Conservation (phyloP, 2,113 vertebrate species). For the Scomber colias region DNA sequence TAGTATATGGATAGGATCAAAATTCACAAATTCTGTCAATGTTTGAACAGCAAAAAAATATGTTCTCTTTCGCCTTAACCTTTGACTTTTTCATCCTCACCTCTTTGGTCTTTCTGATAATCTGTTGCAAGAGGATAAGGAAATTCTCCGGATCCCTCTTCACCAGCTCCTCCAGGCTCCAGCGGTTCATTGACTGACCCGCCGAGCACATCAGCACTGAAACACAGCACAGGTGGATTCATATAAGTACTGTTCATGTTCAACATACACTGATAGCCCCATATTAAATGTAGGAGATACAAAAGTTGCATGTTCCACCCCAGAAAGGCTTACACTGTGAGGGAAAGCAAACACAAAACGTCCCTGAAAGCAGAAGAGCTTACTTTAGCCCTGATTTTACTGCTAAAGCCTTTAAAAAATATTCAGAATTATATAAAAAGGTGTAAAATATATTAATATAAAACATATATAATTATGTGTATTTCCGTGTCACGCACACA, state of each 20-base stretch:
- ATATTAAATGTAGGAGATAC: not conserved
- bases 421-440: no score
- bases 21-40: not conserved
- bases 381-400: no score
- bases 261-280: not conserved
- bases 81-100: conserved; percentile 76
- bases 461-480: no score
- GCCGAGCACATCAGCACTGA: conserved; percentile 79
- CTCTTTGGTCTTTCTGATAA: conserved; percentile 91
- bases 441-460: no score
- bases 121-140: conserved; percentile 95
- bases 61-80: not conserved
- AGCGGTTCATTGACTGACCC: conserved; percentile 95
- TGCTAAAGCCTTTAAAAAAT: no score
- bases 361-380: not conserved
- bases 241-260: not conserved
- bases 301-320: not conserved
- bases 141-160: conserved; percentile 93
- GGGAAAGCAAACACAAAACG: not conserved
- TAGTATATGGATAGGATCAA: not conserved
- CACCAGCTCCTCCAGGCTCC: conserved; percentile 96
- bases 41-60: not conserved
- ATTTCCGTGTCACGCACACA: no score
- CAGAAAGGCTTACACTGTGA: no score
- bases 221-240: conserved; percentile 10